These are phyloP conservation scores for Epiblema foenella DNA, from an alignment of 2,888 invertebrate genomes.

Conservation along the genomic window DNA sequence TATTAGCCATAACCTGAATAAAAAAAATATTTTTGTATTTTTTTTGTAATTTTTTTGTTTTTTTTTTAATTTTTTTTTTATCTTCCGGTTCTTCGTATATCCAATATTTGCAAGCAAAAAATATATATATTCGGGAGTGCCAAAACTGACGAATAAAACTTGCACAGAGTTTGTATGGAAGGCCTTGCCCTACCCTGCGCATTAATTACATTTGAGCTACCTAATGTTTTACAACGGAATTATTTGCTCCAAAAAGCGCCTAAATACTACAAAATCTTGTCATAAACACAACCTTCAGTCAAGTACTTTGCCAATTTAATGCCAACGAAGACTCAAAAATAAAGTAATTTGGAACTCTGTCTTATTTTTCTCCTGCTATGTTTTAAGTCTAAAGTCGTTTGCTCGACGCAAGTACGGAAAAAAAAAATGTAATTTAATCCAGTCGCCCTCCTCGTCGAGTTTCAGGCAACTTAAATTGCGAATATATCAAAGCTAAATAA, in stretches of 20 bases:
- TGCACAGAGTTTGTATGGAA: too few relatives aligned
- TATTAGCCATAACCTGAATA: too few relatives aligned
- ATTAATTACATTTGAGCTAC: too few relatives aligned
- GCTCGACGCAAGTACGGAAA: conserved; percentile 63
- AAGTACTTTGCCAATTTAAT: conserved; percentile 22
- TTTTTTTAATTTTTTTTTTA: too few relatives aligned
- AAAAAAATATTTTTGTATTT: too few relatives aligned
- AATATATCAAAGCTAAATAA: conserved; percentile 83
- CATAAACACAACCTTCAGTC: background rate
- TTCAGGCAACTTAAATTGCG: conserved; percentile 82
- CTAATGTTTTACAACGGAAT: too few relatives aligned
- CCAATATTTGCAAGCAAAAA: too few relatives aligned
- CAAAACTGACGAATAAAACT: too few relatives aligned
- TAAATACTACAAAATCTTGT: background rate
- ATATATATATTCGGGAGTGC: too few relatives aligned
- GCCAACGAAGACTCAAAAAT: conserved; percentile 27
- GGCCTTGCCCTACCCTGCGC: too few relatives aligned
- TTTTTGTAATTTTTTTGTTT: too few relatives aligned
- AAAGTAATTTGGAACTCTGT: conserved; percentile 35
- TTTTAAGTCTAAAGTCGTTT: conserved; percentile 69
- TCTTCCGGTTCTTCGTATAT: too few relatives aligned
- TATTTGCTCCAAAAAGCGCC: background rate
- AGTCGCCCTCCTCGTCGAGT: conserved; percentile 70
- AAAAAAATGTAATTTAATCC: conserved; percentile 78
- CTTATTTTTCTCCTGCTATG: conserved; percentile 47